phyloP scores from a whole-genome alignment of 1,140 invertebrate genomes.

The Bursaphelenchus mucronatus region DNA sequence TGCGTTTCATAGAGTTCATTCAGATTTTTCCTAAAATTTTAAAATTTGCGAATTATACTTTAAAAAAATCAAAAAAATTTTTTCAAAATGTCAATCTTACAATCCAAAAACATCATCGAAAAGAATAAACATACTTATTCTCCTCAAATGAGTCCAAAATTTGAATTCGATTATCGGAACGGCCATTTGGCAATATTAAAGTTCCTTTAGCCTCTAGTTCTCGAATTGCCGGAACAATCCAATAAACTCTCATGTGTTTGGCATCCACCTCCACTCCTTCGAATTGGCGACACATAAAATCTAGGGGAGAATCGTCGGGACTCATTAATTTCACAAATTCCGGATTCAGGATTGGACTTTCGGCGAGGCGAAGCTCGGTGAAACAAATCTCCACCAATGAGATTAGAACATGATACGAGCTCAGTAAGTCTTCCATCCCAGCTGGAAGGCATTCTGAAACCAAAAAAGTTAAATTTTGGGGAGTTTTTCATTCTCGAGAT shows the following conservation, averaged over 20 bases:
- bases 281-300: conserved; percentile 75
- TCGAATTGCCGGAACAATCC: conserved; percentile 74
- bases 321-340: conserved; percentile 34
- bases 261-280: conserved; percentile 78
- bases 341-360: conserved; percentile 36
- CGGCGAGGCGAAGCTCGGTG: conserved; percentile 17
- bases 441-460: conserved; percentile 39
- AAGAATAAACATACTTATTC: conserved; percentile 29
- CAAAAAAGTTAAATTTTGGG: neutral
- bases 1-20: conserved; percentile 82
- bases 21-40: conserved; percentile 66
- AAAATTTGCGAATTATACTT: too few relatives aligned
- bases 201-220: conserved; percentile 70
- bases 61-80: too few relatives aligned
- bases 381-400: conserved; percentile 46
- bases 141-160: conserved; percentile 12
- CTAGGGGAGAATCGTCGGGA: conserved; percentile 22
- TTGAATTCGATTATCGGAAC: conserved; percentile 13
- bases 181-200: conserved; percentile 14
- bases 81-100: too few relatives aligned
- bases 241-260: conserved; percentile 82
- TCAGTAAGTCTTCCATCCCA: conserved; percentile 40
- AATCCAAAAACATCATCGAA: neutral
- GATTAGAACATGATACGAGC: conserved; percentile 46
- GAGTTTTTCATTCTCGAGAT: neutral